Percentiles rank a stretch among this genome's conserved stretches.
Evolutionary conservation across 2,797 vertebrate species (phyloP).

Genomic region (Xiphophorus birchmanni): DNA sequence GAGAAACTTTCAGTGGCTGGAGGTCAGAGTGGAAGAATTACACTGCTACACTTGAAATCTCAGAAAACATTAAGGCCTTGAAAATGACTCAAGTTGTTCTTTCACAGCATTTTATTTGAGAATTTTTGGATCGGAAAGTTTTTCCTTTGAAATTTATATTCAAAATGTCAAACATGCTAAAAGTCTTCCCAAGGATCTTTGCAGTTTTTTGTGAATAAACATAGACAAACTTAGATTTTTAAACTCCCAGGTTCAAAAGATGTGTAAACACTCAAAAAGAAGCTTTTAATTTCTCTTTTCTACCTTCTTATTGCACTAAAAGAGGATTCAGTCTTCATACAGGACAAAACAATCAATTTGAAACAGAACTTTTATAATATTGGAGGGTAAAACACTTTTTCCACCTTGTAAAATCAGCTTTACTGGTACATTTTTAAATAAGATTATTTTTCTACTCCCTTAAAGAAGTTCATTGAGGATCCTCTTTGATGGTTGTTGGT

Average conservation of each 20-base stretch:
- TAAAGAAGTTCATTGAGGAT: constrained; percentile 40
- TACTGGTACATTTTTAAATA: constrained; percentile 50
- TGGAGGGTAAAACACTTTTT: constrained; percentile 23
- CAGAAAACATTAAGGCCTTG: constrained; percentile 13
- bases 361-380: constrained; percentile 23
- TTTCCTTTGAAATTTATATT: background rate
- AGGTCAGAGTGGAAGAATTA: constrained; percentile 7
- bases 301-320: constrained; percentile 54
- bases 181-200: constrained; percentile 9
- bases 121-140: background rate
- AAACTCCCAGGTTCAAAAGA: background rate
- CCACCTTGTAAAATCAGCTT: constrained; percentile 37
- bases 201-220: background rate
- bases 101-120: constrained; percentile 21
- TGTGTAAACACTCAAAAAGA: background rate
- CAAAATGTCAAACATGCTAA: background rate
- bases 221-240: background rate
- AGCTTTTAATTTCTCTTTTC: constrained; percentile 21
- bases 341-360: constrained; percentile 19
- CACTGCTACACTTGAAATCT: constrained; percentile 23
- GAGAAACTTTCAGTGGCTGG: constrained; percentile 12
- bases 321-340: constrained; percentile 6
- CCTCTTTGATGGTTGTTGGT: constrained; percentile 7
- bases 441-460: constrained; percentile 71
- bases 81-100: constrained; percentile 11